phyloP scores from a whole-genome alignment of 2,113 vertebrate genomes.

The Asarcornis scutulata region DNA sequence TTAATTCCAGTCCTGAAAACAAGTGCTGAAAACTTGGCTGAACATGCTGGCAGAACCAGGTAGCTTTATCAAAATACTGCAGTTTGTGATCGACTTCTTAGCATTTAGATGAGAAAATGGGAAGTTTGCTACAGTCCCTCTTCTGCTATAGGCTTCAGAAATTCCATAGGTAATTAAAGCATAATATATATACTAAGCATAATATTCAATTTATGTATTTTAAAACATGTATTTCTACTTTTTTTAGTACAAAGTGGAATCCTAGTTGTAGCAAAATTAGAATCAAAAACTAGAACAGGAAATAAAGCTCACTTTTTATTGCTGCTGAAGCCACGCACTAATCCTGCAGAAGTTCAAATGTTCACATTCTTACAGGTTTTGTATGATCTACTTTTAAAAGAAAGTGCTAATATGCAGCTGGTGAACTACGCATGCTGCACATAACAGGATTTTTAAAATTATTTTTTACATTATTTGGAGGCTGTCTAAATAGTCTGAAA shows the following conservation, averaged over 20 bases:
- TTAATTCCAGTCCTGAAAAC: not conserved
- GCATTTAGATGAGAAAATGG: fast-evolving
- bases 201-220: not conserved
- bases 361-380: not conserved
- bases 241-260: not conserved
- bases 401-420: not conserved
- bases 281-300: not conserved
- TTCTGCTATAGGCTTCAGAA: not conserved
- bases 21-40: not conserved
- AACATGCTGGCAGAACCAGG: no score
- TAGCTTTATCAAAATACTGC: fast-evolving
- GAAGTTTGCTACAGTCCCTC: not conserved
- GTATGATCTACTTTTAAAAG: no score
- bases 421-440: fast-evolving
- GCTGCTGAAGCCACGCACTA: not conserved
- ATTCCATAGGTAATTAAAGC: not conserved
- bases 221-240: not conserved
- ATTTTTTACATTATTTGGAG: not conserved
- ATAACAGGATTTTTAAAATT: no score
- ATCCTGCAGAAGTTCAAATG: not conserved
- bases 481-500: not conserved
- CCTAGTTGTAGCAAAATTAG: not conserved
- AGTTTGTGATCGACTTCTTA: fast-evolving
- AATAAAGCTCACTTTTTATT: not conserved
- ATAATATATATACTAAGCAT: not conserved